Percentiles rank a stretch among this genome's conserved stretches.
Evolutionary conservation across 2,113 vertebrate species (phyloP).

Genomic region (Misgurnus anguillicaudatus): DNA sequence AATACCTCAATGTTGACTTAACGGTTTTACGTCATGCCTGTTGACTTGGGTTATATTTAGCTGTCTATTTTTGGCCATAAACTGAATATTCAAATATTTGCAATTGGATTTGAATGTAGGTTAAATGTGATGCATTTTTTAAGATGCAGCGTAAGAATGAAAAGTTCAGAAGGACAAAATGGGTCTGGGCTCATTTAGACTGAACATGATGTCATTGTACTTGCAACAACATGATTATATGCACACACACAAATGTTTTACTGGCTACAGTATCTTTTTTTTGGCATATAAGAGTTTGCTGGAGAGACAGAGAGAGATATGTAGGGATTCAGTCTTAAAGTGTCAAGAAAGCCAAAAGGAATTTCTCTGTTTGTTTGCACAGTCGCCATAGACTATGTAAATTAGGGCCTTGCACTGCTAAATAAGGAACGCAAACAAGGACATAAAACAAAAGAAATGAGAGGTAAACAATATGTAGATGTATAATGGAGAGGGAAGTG

Average conservation of each 20-base stretch:
- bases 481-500: background rate
- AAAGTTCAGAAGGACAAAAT: background rate
- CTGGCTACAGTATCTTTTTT: conserved; percentile 9
- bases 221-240: conserved; percentile 9
- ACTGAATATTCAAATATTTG: conserved; percentile 3
- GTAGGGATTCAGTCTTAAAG: background rate
- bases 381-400: conserved; percentile 10
- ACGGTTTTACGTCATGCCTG: background rate
- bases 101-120: conserved; percentile 26
- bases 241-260: background rate
- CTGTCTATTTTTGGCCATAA: conserved; percentile 26
- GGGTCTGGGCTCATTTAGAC: background rate
- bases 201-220: background rate
- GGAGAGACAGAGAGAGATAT: background rate
- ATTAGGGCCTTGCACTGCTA: conserved; percentile 22
- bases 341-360: conserved; percentile 20
- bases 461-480: background rate
- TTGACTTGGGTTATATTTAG: conserved; percentile 41
- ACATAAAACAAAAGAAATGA: background rate
- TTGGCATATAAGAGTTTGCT: background rate
- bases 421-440: background rate
- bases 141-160: background rate
- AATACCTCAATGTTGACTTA: background rate
- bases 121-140: too few species aligned
- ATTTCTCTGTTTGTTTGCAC: background rate